Evolutionary conservation across 2,888 invertebrate species (phyloP).

Genomic region (Chrysomela aeneicollis): DNA sequence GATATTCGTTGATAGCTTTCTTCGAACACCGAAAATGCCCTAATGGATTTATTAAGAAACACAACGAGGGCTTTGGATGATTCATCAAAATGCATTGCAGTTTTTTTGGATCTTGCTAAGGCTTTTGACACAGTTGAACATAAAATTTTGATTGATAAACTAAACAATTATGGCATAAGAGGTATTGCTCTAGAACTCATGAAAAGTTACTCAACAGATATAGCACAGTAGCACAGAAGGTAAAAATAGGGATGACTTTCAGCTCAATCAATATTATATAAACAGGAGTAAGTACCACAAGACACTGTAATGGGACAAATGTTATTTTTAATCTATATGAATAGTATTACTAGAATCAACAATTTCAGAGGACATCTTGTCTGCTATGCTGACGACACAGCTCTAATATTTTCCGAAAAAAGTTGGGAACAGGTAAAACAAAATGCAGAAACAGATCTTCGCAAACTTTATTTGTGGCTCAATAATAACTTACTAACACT

Average conservation of each 20-base stretch:
- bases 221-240: not conserved
- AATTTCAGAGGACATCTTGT: not conserved
- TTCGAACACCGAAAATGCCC: not conserved
- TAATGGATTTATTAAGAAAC: not conserved
- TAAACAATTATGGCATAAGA: not conserved
- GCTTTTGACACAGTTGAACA: not conserved
- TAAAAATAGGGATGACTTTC: not conserved
- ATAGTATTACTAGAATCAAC: not conserved
- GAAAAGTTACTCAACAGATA: not conserved
- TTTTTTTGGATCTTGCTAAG: not conserved
- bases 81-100: not conserved
- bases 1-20: too few relatives aligned
- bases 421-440: not conserved
- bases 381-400: too few relatives aligned
- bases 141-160: not conserved
- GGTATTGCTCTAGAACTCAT: not conserved
- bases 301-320: not conserved
- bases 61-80: not conserved
- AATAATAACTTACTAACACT: not conserved
- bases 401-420: too few relatives aligned
- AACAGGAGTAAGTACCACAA: not conserved
- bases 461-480: not conserved
- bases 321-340: not conserved
- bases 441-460: not conserved
- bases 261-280: not conserved